Base-by-base conservation (phyloP, 2,797 vertebrate species). In the Epinephelus malabaricus region DNA sequence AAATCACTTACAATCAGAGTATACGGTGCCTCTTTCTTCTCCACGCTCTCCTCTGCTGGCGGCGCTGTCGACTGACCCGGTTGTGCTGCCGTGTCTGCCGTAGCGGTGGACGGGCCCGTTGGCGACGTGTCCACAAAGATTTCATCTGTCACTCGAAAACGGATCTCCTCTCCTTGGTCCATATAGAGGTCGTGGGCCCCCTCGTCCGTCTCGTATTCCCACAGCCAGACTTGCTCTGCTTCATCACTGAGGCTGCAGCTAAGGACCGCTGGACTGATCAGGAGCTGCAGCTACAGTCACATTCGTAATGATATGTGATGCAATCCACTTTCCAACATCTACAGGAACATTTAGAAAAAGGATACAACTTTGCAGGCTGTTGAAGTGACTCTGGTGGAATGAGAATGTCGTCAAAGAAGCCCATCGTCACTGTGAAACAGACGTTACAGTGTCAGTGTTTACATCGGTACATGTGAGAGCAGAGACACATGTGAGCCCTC, bases 191-290 rank as follows among this genome's bases (percentile, higher is more conserved):
- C 98, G 0, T 99, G 98, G 2, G 98, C 97, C 0, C 98, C 98
- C 84, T 99, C 98, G 14, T 99, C 98, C 0, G 98, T 99, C 94
- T 99, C 98, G 0, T 99, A 99, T 81, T 99, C 98, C 98, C 98
- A 99, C 12, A 99, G 95, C 98, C 98, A 99, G 53, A 99, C 98
- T 83, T 99, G 98, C 92, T 99, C 98, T 0, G 97, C 94, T 78
- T 99, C 98, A 1, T 99, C 98, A 0, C 98, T 99, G 92, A 27
- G 0, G 53, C 65, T 12, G 25, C 0, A 51, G 69, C 77, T 95
- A 82, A 96, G 95, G 95, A 93, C 27, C 51, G 21, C 49, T 7
- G 6, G 34, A 34, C 34, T 34, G 7, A 8, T 34, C 34, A 34
- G 34, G 34, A 34, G 34, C 34, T 34, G 34, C 34, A 34, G 34